phyloP scores from a whole-genome alignment of 2,113 vertebrate genomes.

The Paedocypris sp. region DNA sequence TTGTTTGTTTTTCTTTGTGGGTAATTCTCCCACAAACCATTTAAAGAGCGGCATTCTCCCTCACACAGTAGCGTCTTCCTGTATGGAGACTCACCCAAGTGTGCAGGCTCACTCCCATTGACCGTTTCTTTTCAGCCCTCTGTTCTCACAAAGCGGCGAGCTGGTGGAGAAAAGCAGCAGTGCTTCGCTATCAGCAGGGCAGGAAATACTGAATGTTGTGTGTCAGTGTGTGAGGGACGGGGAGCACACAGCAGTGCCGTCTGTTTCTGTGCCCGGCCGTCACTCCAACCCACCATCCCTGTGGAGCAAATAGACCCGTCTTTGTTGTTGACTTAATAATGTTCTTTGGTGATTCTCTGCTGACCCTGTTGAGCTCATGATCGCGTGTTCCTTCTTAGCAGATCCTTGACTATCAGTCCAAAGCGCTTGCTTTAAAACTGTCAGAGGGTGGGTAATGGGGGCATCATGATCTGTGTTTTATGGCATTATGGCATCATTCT shows the following conservation, averaged over 20 bases:
- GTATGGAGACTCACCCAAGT: slow-evolving; percentile 17
- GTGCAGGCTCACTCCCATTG: slow-evolving; percentile 18
- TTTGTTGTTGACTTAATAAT: slow-evolving; percentile 57
- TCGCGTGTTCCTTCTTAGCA: slow-evolving; percentile 24
- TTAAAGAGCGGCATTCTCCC: slow-evolving; percentile 40
- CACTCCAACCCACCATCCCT: slow-evolving; percentile 32
- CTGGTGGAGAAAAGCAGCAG: slow-evolving; percentile 27
- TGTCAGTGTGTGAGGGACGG: slow-evolving; percentile 32
- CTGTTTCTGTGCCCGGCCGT: slow-evolving; percentile 34
- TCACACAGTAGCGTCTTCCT: slow-evolving; percentile 22
- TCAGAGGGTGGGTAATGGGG: neutral
- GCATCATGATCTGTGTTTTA: slow-evolving; percentile 8
- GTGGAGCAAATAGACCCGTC: slow-evolving; percentile 42
- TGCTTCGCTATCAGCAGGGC: slow-evolving; percentile 34
- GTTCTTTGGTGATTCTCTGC: slow-evolving; percentile 47
- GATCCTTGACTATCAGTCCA: slow-evolving; percentile 35
- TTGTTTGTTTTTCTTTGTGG: neutral
- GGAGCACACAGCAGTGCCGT: neutral
- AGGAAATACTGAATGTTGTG: slow-evolving; percentile 28
- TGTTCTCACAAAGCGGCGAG: neutral
- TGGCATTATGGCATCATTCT: slow-evolving; percentile 18
- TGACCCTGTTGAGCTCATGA: slow-evolving; percentile 33
- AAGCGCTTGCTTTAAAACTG: slow-evolving; percentile 23
- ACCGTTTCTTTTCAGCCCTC: slow-evolving; percentile 34
- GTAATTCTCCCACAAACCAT: slow-evolving; percentile 15